Conservation (phyloP, 2,888 invertebrate genomes). For the Epicampocera succincta region DNA sequence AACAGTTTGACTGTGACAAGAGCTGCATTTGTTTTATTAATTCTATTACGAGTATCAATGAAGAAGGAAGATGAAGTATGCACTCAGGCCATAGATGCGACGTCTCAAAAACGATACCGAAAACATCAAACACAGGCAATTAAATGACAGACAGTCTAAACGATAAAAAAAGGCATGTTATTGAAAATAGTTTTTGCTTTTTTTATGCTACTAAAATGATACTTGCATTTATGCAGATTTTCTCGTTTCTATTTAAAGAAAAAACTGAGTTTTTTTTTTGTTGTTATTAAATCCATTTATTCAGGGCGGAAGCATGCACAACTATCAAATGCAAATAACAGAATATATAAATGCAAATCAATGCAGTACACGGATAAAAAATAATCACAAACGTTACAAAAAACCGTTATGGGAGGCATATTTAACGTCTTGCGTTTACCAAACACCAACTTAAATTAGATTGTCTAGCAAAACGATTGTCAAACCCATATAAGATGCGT, state of each 20-base stretch:
- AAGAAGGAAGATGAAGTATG: conserved; percentile 36
- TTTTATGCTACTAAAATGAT: conserved; percentile 5
- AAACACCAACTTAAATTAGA: too few relatives aligned
- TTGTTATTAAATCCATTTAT: conserved; percentile 18
- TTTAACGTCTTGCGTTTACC: too few relatives aligned
- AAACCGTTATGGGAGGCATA: too few relatives aligned
- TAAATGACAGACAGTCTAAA: not conserved
- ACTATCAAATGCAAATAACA: not conserved
- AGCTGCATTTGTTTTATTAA: conserved; percentile 25
- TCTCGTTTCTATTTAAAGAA: conserved; percentile 2
- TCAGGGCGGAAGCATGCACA: not conserved
- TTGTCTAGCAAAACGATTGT: too few relatives aligned
- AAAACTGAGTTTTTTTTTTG: not conserved
- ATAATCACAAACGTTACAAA: too few relatives aligned
- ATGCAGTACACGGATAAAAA: not conserved
- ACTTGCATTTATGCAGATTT: not conserved
- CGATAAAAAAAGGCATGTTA: not conserved
- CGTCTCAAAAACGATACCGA: too few relatives aligned
- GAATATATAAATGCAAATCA: not conserved
- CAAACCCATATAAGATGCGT: too few relatives aligned
- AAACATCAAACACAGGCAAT: not conserved
- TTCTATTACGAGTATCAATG: conserved; percentile 39
- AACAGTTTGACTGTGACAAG: conserved; percentile 1
- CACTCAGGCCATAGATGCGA: not conserved
- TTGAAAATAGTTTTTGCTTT: not conserved